Conservation (phyloP, 2,797 vertebrate species). For the Mormyrops boulengeri region DNA sequence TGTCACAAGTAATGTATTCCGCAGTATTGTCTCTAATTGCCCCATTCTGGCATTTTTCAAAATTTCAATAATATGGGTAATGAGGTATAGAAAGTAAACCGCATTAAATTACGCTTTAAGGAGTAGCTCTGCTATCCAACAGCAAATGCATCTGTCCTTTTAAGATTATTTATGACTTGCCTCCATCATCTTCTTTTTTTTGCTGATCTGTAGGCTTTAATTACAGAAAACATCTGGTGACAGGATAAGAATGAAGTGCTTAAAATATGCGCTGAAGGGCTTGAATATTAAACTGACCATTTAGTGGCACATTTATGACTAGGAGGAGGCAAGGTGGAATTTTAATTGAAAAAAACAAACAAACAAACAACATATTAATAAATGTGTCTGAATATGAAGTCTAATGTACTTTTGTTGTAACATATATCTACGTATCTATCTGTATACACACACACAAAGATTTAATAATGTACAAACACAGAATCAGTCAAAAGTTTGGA, state of each 20-base stretch:
- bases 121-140: background rate
- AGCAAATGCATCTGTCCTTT: constrained; percentile 5
- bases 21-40: constrained; percentile 11
- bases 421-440: background rate
- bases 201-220: background rate
- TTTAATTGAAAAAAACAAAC: background rate
- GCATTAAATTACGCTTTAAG: background rate
- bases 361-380: background rate
- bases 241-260: background rate
- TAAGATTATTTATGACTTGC: background rate
- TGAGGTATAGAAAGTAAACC: background rate
- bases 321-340: background rate
- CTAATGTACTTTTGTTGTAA: background rate
- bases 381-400: background rate
- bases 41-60: background rate
- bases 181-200: background rate
- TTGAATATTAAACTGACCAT: background rate
- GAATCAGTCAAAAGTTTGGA: background rate
- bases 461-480: background rate
- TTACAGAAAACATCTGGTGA: background rate
- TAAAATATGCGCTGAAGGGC: background rate
- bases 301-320: background rate
- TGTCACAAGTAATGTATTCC: background rate
- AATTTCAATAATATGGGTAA: background rate
- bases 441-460: background rate